Conservation (phyloP, 1,140 invertebrate genomes). For the Tachypleus tridentatus region DNA sequence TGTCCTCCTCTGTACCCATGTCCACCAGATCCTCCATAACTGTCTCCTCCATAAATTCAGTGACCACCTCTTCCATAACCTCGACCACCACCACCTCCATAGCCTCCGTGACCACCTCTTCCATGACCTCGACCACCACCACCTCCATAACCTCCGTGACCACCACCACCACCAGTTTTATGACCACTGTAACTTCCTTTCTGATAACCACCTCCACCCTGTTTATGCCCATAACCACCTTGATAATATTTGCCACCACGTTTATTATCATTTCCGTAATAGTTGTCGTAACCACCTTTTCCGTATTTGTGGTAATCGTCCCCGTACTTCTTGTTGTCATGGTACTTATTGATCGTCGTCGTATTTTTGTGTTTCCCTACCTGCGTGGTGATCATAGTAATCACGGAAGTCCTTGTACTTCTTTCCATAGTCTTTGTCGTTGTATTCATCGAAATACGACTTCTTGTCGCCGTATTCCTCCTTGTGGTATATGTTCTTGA, state of each 20-base stretch:
- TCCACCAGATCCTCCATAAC: too few relatives aligned
- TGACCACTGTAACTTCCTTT: conserved; percentile 7
- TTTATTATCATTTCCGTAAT: conserved; percentile 4
- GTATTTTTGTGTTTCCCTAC: conserved; percentile 2
- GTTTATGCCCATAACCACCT: background rate
- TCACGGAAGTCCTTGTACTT: conserved; percentile 13
- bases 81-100: too few relatives aligned
- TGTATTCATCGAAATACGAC: conserved; percentile 19
- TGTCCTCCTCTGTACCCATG: too few relatives aligned
- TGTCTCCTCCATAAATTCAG: too few relatives aligned
- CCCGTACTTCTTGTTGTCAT: conserved; percentile 14
- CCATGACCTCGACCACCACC: too few relatives aligned
- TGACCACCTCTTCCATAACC: too few relatives aligned
- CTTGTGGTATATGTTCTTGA: conserved; percentile 23
- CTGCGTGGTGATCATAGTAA: conserved; percentile 5
- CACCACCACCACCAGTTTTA: conserved; percentile 14
- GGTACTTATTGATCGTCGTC: conserved; percentile 11
- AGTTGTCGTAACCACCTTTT: conserved; percentile 11
- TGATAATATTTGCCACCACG: too few relatives aligned
- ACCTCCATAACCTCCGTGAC: too few relatives aligned
- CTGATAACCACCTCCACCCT: conserved; percentile 8
- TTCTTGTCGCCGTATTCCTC: conserved; percentile 21
- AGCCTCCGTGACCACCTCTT: too few relatives aligned
- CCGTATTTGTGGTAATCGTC: conserved; percentile 7
- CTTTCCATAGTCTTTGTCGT: conserved; percentile 18